Percentiles rank a stretch among this genome's conserved stretches.
Conservation (phyloP, 2,888 invertebrate genomes). For the Ophion obscuratus region DNA sequence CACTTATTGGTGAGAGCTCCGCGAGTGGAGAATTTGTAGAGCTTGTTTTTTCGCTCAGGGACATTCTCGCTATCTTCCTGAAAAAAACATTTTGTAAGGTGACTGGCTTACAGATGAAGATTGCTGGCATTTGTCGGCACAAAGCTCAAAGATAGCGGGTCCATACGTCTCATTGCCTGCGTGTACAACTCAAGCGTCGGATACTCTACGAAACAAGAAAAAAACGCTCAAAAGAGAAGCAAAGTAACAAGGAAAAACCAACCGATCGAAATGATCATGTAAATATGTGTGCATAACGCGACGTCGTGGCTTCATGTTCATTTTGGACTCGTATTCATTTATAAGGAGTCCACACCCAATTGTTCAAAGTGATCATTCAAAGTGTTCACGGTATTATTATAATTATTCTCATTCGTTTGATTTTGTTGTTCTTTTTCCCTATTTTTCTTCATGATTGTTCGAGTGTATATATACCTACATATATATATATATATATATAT, state of each 20-base stretch:
- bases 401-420: background rate
- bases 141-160: background rate
- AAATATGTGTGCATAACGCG: constrained; percentile 39
- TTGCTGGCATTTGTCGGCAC: background rate
- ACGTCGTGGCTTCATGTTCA: constrained; percentile 4
- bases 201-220: constrained; percentile 11
- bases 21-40: too few species aligned
- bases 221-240: background rate
- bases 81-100: background rate
- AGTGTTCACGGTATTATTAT: constrained; percentile 5
- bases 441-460: background rate
- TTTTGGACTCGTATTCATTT: constrained; percentile 20
- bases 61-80: background rate
- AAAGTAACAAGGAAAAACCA: background rate
- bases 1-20: background rate
- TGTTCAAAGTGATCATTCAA: background rate
- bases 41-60: too few species aligned
- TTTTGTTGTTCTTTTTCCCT: background rate
- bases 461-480: constrained; percentile 8
- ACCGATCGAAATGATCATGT: constrained; percentile 5
- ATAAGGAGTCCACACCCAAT: background rate
- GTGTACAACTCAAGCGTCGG: background rate
- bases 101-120: background rate
- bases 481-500: constrained; percentile 13
- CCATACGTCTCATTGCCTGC: background rate